These are phyloP conservation scores for Pocillopora meandrina DNA, from an alignment of 92 coral and sea anemone species.

Conservation along the genomic window DNA sequence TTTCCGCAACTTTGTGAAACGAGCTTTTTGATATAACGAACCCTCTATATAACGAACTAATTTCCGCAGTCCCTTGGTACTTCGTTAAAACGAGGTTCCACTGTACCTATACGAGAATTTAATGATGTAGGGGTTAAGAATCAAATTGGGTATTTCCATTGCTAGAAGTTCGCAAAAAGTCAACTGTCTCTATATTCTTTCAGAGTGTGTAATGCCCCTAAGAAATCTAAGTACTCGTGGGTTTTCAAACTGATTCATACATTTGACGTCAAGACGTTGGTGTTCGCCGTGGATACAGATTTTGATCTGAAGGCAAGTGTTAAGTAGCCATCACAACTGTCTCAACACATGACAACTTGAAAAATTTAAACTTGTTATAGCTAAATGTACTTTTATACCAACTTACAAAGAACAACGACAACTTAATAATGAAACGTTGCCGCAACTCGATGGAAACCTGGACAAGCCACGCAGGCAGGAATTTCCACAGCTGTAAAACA, in stretches of 20 bases:
- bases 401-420: no score
- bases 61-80: no score
- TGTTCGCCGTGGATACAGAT: conserved; percentile 33
- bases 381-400: no score
- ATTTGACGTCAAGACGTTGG: conserved; percentile 14
- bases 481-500: no score
- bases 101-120: no score
- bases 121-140: not conserved
- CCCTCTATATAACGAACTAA: no score
- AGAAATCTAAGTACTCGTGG: conserved; percentile 24
- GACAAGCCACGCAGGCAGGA: not conserved
- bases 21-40: no score
- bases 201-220: conserved; percentile 31
- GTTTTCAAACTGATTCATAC: conserved; percentile 17
- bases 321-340: not conserved
- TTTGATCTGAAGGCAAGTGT: conserved; percentile 38
- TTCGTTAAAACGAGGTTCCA: no score
- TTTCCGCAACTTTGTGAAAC: no score
- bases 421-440: not conserved
- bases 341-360: no score
- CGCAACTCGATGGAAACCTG: not conserved
- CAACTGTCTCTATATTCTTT: not conserved
- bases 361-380: no score
- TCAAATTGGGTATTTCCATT: not conserved
- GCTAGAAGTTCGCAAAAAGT: no score